Evolutionary conservation across 2,113 vertebrate species (phyloP).

Genomic region (Merops nubicus): DNA sequence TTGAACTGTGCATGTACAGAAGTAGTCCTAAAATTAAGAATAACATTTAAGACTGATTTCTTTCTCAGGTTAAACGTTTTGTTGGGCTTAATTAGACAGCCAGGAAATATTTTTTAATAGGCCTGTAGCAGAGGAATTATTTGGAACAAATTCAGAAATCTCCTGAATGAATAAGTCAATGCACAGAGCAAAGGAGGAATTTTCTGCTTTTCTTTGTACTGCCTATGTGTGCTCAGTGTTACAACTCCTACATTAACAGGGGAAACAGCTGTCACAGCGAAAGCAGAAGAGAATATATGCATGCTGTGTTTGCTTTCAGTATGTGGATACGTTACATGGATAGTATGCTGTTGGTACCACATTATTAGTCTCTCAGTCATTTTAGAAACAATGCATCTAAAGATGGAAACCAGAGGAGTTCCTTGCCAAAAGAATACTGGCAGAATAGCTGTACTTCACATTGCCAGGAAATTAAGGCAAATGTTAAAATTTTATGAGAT

Average conservation of each 20-base stretch:
- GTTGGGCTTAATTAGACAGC: background rate
- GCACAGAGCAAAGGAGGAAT: background rate
- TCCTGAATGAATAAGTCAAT: background rate
- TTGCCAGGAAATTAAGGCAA: background rate
- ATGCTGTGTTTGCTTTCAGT: background rate
- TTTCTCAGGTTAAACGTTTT: background rate
- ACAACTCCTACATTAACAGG: no score
- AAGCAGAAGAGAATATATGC: background rate
- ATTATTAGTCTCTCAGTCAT: background rate
- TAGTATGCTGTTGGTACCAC: background rate
- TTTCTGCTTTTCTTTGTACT: background rate
- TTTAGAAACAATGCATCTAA: background rate
- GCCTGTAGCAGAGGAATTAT: background rate
- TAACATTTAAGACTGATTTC: background rate
- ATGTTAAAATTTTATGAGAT: background rate
- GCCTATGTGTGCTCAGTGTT: background rate
- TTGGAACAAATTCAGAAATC: background rate
- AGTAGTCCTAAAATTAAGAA: background rate
- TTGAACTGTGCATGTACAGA: background rate
- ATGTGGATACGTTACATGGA: background rate
- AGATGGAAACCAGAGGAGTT: background rate
- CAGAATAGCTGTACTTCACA: background rate
- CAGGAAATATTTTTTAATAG: background rate
- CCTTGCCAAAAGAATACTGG: background rate
- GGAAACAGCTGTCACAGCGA: background rate